Base-by-base conservation (phyloP, 2,113 vertebrate genomes). In the Odontophorus gujanensis region DNA sequence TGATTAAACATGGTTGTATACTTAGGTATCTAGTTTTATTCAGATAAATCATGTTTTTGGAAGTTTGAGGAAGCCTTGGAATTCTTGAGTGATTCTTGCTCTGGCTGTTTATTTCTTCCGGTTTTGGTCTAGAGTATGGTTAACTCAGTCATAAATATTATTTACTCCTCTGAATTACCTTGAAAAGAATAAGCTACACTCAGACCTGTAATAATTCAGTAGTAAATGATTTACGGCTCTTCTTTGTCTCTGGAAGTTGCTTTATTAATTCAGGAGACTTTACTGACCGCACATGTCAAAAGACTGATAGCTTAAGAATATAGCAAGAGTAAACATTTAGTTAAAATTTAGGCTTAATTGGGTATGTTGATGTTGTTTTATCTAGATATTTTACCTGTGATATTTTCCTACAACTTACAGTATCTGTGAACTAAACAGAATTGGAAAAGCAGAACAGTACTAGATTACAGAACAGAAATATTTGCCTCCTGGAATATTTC, bases 241-340 rank as follows among this genome's bases (percentile, higher is more conserved):
- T 93, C 80, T 83, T 1, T 75, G 26, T 72, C 57, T 81, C 17
- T 88, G 55, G 21, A 95, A 90, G 82, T 81, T 90, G 69, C 88
- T 32, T 93, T 66, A 47, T 95, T 93, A 96, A 90, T 94, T 84
- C 83, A 78, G 38, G 42, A 62, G 65, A 76, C 32, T 88, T 86
- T 75, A 36, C 84, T 89, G 87, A 57, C 47, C 43, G 77, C 30
- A 32, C 34, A 42, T 2, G 3, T 71, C 67, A 75, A 78, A 53
- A 78, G 40, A 48, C 14, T 72, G 61, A 42, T 86, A 81, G 19
- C 48, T 90, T 71, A 81, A 81, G 20, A 84, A 15, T 32, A 55
- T 13, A 65, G 57, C 9, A 74, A 24, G 25, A 73, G 13, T 34
- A 84, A 87, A 79, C 17, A 11, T 66, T 93, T 74, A 88, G 28